phyloP scores from a whole-genome alignment of 2,113 vertebrate species.

The Phoenicopterus ruber region DNA sequence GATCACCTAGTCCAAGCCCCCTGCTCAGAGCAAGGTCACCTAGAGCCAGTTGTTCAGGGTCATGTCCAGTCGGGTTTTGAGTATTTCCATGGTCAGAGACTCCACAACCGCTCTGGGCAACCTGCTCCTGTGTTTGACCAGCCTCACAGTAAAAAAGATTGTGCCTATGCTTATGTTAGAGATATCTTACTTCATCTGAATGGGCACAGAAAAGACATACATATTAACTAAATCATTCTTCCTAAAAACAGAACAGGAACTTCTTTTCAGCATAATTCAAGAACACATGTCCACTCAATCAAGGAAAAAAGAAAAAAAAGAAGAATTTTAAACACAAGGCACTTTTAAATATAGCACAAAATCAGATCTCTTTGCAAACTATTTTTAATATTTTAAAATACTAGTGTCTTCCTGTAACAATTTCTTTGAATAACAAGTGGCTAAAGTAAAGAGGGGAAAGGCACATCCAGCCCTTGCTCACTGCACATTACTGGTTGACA shows the following conservation, averaged over 20 bases:
- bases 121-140: background rate
- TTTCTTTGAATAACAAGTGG: background rate
- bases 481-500: background rate
- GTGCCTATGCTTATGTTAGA: background rate
- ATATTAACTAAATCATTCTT: background rate
- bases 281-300: background rate
- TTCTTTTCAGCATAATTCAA: background rate
- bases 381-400: background rate
- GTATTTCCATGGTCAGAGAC: background rate
- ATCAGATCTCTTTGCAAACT: background rate
- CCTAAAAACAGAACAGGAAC: background rate
- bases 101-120: background rate
- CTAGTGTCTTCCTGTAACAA: background rate
- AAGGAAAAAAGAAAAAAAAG: background rate
- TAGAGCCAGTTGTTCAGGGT: fast-evolving
- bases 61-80: background rate
- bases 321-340: background rate
- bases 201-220: background rate
- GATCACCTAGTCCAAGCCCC: background rate
- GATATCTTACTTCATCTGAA: background rate
- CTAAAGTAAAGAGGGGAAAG: background rate
- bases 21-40: background rate
- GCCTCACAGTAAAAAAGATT: background rate
- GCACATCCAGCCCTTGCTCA: background rate
- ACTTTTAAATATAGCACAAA: background rate